Conservation (phyloP, 2,113 vertebrate species). For the Carettochelys insculpta region DNA sequence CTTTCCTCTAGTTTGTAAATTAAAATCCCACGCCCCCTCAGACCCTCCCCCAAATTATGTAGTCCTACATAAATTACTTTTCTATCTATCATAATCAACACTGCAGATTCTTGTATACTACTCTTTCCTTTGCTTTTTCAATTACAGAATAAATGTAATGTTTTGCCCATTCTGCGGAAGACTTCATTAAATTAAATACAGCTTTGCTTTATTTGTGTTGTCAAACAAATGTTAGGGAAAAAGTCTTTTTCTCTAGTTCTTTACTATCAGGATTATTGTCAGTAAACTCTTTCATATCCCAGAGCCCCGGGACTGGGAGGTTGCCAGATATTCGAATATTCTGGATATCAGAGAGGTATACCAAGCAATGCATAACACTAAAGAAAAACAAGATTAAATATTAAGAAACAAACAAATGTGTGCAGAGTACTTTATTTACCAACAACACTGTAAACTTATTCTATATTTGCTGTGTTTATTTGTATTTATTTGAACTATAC, state of each 20-base stretch:
- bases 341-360: too few relatives aligned
- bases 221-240: slow-evolving; percentile 5
- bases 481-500: too few relatives aligned
- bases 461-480: too few relatives aligned
- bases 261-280: too few relatives aligned
- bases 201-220: background rate
- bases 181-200: slow-evolving; percentile 28
- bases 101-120: background rate
- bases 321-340: too few relatives aligned
- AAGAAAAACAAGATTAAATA: too few relatives aligned
- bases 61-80: slow-evolving; percentile 7
- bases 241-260: slow-evolving; percentile 13
- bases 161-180: slow-evolving; percentile 34
- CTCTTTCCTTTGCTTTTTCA: slow-evolving; percentile 18
- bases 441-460: too few relatives aligned
- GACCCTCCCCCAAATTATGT: slow-evolving; percentile 1
- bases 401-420: too few relatives aligned
- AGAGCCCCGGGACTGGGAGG: too few relatives aligned
- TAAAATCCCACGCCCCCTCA: background rate
- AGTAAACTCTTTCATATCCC: too few relatives aligned
- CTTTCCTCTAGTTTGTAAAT: slow-evolving; percentile 4
- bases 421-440: too few relatives aligned
- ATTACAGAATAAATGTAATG: slow-evolving; percentile 32
- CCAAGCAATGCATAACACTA: too few relatives aligned
- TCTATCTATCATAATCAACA: background rate